Evolutionary conservation across 2,888 invertebrate genomes (phyloP).

Genomic region (Philopedon plagiatum): DNA sequence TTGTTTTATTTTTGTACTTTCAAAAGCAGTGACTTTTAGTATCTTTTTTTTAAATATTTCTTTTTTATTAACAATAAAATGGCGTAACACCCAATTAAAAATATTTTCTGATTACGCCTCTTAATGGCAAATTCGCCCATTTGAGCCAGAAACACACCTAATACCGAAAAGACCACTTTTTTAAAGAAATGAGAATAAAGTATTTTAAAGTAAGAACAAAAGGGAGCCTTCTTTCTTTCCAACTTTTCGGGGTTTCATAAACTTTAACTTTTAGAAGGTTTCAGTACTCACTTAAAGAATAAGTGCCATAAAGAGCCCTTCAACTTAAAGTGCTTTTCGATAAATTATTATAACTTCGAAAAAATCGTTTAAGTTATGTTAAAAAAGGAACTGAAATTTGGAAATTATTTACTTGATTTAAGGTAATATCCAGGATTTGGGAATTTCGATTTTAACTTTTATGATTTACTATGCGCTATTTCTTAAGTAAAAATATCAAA

Average conservation of each 20-base stretch:
- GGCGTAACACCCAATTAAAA: too few relatives aligned
- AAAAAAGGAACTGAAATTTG: not conserved
- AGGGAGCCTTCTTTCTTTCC: conserved; percentile 25
- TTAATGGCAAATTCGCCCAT: too few relatives aligned
- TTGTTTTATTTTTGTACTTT: too few relatives aligned
- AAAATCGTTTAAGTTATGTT: conserved; percentile 32
- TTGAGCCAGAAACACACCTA: too few relatives aligned
- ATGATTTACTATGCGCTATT: too few relatives aligned
- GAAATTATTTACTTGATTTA: not conserved
- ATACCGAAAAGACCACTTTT: not conserved
- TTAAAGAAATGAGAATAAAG: conserved; percentile 26
- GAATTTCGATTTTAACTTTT: too few relatives aligned
- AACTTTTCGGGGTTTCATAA: conserved; percentile 40
- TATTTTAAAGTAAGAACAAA: conserved; percentile 29
- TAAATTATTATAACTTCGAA: conserved; percentile 41
- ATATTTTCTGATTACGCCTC: too few relatives aligned
- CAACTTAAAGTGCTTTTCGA: conserved; percentile 45
- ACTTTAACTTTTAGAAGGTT: conserved; percentile 46
- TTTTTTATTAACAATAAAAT: too few relatives aligned
- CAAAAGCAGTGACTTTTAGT: too few relatives aligned
- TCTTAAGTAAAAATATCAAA: too few relatives aligned
- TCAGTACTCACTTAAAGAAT: conserved; percentile 47
- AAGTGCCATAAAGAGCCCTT: conserved; percentile 45
- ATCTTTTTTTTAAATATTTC: too few relatives aligned
- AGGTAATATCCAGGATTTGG: too few relatives aligned